These are phyloP conservation scores for Anabas testudineus DNA, from an alignment of 2,797 vertebrate genomes.

Conservation along the genomic window DNA sequence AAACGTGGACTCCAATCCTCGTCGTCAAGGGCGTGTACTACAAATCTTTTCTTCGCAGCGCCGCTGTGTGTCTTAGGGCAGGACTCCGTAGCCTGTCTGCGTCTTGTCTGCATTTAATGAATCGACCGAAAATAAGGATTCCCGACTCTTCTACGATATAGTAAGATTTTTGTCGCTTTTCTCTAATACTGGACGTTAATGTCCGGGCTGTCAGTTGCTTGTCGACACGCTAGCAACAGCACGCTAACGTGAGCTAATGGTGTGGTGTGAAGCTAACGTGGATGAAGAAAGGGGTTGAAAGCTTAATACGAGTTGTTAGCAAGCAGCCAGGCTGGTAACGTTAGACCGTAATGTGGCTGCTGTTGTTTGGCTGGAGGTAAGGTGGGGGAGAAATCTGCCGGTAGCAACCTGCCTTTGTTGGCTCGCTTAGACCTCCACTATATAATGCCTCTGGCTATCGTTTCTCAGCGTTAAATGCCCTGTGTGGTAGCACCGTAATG, in stretches of 20 bases:
- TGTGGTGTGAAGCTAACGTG: conserved; percentile 70
- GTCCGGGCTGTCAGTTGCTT: conserved; percentile 25
- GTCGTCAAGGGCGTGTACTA: conserved; percentile 78
- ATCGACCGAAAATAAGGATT: conserved; percentile 69
- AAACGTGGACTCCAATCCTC: conserved; percentile 75
- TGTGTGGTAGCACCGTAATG: conserved; percentile 31
- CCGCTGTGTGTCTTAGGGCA: conserved; percentile 66
- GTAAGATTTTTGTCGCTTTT: conserved; percentile 64
- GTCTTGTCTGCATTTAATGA: conserved; percentile 51
- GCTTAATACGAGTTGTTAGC: conserved; percentile 25
- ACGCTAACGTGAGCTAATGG: conserved; percentile 56
- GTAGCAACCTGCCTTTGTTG: conserved; percentile 29
- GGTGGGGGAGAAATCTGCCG: not conserved
- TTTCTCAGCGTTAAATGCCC: conserved; percentile 50
- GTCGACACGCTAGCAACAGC: conserved; percentile 22
- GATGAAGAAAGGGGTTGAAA: conserved; percentile 67
- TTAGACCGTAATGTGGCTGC: conserved; percentile 12
- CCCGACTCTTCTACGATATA: conserved; percentile 35
- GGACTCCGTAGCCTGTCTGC: conserved; percentile 40
- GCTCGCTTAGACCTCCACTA: not conserved
- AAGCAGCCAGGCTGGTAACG: conserved; percentile 16
- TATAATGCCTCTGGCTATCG: conserved; percentile 37
- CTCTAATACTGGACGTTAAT: not conserved
- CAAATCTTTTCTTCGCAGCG: conserved; percentile 79
- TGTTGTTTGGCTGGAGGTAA: conserved; percentile 1